A percentile compares a stretch with the other conserved stretches of the same genome.
Evolutionary conservation across 2,797 vertebrate genomes (phyloP).

Genomic region (Darevskia nairensis): DNA sequence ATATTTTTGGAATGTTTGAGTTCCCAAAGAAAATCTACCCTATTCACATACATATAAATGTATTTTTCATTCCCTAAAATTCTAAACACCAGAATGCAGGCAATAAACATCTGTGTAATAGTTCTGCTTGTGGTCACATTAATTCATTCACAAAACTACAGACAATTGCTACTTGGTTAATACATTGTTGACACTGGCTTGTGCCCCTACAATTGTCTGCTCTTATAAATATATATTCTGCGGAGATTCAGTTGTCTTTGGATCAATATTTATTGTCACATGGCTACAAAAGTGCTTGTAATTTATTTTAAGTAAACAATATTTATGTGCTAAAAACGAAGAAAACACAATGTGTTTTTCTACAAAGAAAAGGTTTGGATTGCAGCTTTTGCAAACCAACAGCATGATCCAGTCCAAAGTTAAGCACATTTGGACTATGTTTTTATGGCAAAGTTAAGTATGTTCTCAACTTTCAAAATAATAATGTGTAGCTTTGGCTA

Average conservation of each 20-base stretch:
- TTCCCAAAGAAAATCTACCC: no score
- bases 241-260: background rate
- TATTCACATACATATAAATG: background rate
- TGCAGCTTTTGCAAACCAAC: constrained; percentile 27
- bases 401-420: background rate
- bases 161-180: constrained; percentile 15
- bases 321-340: constrained; percentile 20
- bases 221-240: constrained; percentile 13
- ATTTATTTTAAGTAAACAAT: constrained; percentile 30
- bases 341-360: background rate
- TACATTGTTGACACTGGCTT: constrained; percentile 12
- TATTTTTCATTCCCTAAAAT: background rate
- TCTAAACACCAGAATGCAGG: background rate
- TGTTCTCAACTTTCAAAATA: background rate
- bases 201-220: background rate
- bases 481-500: background rate
- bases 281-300: constrained; percentile 16
- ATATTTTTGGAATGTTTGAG: no score
- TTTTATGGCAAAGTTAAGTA: background rate
- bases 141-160: constrained; percentile 21
- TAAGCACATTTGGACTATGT: background rate
- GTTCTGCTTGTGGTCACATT: background rate
- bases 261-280: background rate
- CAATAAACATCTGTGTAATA: background rate
- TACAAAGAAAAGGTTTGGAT: background rate